Evolutionary conservation across 2,113 vertebrate genomes (phyloP).

Genomic region (Heloderma charlesbogerti): DNA sequence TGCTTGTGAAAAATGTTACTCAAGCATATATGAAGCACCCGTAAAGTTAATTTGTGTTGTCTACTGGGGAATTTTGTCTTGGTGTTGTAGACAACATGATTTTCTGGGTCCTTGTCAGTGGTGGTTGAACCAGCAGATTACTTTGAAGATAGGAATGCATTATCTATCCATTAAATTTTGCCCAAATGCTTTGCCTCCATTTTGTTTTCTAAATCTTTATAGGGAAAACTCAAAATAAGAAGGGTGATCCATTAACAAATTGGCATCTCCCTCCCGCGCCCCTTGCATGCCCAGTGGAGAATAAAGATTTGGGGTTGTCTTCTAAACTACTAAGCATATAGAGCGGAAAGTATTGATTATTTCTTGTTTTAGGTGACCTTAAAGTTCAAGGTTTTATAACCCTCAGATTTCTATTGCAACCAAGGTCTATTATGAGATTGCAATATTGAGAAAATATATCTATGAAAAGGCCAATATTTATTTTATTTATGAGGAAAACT

Average conservation of each 20-base stretch:
- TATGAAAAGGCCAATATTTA: background rate
- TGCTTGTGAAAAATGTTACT: background rate
- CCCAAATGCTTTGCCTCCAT: background rate
- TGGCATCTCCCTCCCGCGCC: background rate
- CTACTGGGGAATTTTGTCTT: background rate
- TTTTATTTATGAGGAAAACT: background rate
- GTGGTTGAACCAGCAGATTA: background rate
- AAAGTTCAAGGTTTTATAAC: background rate
- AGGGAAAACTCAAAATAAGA: background rate
- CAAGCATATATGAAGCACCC: background rate
- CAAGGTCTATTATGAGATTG: background rate
- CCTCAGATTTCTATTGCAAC: background rate
- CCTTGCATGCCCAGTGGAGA: background rate
- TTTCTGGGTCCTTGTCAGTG: background rate
- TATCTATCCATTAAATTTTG: background rate
- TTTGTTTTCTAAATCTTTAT: background rate
- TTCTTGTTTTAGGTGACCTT: background rate
- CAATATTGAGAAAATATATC: background rate
- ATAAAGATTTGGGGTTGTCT: background rate
- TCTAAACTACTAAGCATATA: background rate
- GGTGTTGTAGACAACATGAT: background rate
- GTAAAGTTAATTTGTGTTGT: background rate
- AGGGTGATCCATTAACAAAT: background rate
- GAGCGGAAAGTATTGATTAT: background rate
- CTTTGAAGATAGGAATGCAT: background rate